A percentile compares a stretch with the other conserved stretches of the same genome.
These are phyloP conservation scores for Apostichopus californicus DNA, from an alignment of 35 echinoderm and acorn worm species.

Conservation along the genomic window DNA sequence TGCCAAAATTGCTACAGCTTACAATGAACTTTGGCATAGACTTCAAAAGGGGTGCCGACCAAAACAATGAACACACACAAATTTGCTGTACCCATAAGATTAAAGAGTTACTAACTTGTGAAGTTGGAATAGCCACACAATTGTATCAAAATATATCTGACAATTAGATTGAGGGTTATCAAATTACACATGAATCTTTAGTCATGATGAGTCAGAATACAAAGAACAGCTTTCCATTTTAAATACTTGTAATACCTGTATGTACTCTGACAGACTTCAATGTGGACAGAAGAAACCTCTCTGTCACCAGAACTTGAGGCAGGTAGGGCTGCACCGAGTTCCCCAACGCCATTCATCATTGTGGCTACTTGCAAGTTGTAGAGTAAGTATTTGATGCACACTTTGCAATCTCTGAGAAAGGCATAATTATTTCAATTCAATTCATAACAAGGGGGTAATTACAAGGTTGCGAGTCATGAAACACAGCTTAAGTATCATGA, in stretches of 20 bases:
- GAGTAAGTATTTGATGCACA: no score
- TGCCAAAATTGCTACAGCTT: background rate
- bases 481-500: no score
- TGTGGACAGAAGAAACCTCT: slow-evolving; percentile 49
- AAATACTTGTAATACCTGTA: slow-evolving; percentile 61
- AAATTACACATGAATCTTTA: no score
- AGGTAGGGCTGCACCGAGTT: slow-evolving; percentile 67
- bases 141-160: no score
- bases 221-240: background rate
- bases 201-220: no score
- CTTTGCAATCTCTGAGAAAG: no score
- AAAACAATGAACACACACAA: background rate
- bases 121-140: background rate
- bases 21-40: background rate
- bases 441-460: no score
- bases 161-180: no score
- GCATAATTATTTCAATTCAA: no score
- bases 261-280: slow-evolving; percentile 76
- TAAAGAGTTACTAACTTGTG: background rate
- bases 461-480: no score
- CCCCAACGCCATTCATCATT: slow-evolving; percentile 62
- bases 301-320: background rate
- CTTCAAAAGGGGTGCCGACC: background rate
- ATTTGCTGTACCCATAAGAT: background rate
- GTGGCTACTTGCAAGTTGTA: background rate